These are phyloP conservation scores for Dasysyrphus albostriatus DNA, from an alignment of 2,888 invertebrate genomes.

Conservation along the genomic window DNA sequence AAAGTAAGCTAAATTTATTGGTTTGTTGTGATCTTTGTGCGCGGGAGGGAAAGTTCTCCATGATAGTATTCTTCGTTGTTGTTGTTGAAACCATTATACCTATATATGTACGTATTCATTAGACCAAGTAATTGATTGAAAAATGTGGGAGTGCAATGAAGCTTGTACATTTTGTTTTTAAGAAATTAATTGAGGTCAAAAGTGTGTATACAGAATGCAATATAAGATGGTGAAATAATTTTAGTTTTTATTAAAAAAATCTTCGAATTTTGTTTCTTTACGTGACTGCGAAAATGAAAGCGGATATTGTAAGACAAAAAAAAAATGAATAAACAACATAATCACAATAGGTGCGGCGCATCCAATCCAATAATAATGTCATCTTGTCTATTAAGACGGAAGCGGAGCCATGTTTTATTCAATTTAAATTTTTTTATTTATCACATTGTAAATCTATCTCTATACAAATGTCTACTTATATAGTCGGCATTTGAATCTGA, in stretches of 20 bases:
- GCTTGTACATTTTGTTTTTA: background rate
- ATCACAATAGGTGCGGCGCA: slow-evolving; percentile 47
- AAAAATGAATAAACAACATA: slow-evolving; percentile 4
- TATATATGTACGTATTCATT: slow-evolving; percentile 17
- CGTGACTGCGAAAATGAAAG: background rate
- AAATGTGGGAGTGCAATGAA: slow-evolving; percentile 23
- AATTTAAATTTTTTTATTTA: slow-evolving; percentile 25
- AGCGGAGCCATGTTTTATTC: slow-evolving; percentile 60
- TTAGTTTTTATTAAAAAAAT: background rate
- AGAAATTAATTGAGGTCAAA: slow-evolving; percentile 32
- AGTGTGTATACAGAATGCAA: background rate
- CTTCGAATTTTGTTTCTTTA: too few relatives aligned
- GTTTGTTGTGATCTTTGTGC: slow-evolving; percentile 16
- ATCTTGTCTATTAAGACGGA: slow-evolving; percentile 46
- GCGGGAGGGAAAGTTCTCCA: slow-evolving; percentile 39
- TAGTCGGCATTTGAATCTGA: slow-evolving; percentile 15
- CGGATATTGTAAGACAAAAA: slow-evolving; percentile 4
- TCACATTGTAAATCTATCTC: background rate
- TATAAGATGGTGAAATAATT: background rate
- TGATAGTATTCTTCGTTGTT: background rate
- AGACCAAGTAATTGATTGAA: slow-evolving; percentile 22
- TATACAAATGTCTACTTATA: background rate
- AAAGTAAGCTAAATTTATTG: slow-evolving; percentile 64
- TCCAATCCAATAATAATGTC: slow-evolving; percentile 43
- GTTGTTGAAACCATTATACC: background rate